These are phyloP conservation scores for Globodera ellingtonae DNA, from an alignment of 1,140 invertebrate genomes.

Conservation along the genomic window DNA sequence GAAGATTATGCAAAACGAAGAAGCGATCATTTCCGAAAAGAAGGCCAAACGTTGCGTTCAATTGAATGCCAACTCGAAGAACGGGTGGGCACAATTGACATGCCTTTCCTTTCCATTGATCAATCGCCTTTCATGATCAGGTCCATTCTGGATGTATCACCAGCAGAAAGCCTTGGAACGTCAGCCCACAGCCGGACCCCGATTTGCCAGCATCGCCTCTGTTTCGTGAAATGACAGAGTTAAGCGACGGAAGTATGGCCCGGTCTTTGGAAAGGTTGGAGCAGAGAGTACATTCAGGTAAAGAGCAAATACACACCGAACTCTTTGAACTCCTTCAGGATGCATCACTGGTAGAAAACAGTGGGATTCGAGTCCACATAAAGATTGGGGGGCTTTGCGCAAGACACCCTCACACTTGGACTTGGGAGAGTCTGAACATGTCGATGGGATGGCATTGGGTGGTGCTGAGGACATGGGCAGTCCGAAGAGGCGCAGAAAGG, in stretches of 20 bases:
- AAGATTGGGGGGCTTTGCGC: neutral
- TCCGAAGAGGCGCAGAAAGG: neutral
- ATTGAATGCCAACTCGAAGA: constrained; percentile 20
- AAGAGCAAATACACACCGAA: neutral
- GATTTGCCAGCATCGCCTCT: neutral
- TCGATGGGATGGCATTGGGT: constrained; percentile 8
- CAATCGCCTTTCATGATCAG: neutral
- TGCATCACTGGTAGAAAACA: constrained; percentile 23
- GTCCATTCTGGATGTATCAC: constrained; percentile 26
- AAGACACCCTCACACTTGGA: neutral
- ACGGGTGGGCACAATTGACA: neutral
- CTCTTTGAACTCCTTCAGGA: neutral
- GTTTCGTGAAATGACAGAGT: neutral
- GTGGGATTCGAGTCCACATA: constrained; percentile 20
- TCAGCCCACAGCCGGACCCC: neutral
- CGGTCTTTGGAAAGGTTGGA: constrained; percentile 8
- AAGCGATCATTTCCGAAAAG: neutral
- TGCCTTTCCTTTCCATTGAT: neutral
- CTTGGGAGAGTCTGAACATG: neutral
- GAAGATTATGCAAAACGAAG: neutral
- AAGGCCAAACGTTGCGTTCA: neutral
- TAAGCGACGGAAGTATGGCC: neutral
- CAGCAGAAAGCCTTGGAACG: constrained; percentile 18
- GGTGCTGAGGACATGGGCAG: neutral
- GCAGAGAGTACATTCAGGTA: constrained; percentile 14